These are phyloP conservation scores for Poecilobothrus nobilitatus DNA, from an alignment of 2,888 invertebrate species.

Conservation along the genomic window DNA sequence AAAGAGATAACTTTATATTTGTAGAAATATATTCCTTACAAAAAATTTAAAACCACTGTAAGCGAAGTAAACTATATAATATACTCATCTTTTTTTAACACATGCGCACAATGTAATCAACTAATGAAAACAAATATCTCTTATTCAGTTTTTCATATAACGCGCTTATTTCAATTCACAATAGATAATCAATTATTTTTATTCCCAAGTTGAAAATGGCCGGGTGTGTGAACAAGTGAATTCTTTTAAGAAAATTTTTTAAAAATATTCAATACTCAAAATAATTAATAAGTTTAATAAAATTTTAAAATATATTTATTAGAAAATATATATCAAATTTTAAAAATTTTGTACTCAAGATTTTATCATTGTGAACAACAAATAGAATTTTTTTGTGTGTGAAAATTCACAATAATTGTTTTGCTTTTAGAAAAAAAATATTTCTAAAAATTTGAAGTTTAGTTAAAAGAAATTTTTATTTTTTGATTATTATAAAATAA, in stretches of 20 bases:
- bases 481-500: too few relatives aligned
- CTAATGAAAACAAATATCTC: background rate
- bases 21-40: too few relatives aligned
- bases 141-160: background rate
- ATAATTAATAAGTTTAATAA: background rate
- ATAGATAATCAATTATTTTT: slow-evolving; percentile 1
- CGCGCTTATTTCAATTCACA: background rate
- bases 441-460: background rate
- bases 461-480: too few relatives aligned
- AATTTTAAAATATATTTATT: background rate
- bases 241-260: background rate
- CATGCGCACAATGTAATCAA: background rate
- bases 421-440: background rate
- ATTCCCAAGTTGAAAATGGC: slow-evolving; percentile 1
- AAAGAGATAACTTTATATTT: too few relatives aligned
- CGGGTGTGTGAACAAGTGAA: slow-evolving; percentile 7
- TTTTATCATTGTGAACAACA: slow-evolving; percentile 1
- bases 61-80: background rate
- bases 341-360: background rate
- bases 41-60: background rate
- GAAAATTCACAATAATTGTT: slow-evolving; percentile 6
- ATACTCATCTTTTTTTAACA: slow-evolving; percentile 3
- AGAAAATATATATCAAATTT: background rate
- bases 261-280: background rate
- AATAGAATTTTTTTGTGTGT: background rate